Evolutionary conservation across 1,140 invertebrate species (phyloP), one percentile per base, ranked within the genome.

Genomic region (Aphaenogaster floridana): DNA sequence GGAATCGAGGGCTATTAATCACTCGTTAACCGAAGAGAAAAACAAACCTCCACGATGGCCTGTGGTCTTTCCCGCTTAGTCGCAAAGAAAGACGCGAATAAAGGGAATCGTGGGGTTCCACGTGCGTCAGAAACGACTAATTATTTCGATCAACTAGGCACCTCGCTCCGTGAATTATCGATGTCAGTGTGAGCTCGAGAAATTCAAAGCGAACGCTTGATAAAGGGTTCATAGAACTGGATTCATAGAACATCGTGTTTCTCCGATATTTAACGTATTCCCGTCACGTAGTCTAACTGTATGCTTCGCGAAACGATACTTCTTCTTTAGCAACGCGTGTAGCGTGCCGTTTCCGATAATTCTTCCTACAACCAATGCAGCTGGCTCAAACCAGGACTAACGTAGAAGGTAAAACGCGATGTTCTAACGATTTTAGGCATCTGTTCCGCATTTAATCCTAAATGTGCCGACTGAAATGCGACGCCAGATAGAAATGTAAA

Each of bases 1-100:
- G 42, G n/a, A 39, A 76, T 57, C 57, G 28, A 71, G 54, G n/a
- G 54, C 69, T 84, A 84, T 84, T 84, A 84, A 84, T 84, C 80
- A 84, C 52, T 54, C 69, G 80, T 84, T 59, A 84, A 68, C n/a
- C 69, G 54, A 84, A 63, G 69, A 48, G 57, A 72, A 76, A 61
- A 83, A 83, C 68, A 84, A 83, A 76, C 54, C 59, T 48, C 21
- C 21, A 81, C 79, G 39, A 76, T 21, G 17, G 66, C 28, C 9
- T 57, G 48, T 13, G 39, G 17, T 84, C 54, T 84, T 74, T 28
- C 42, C 1, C 42, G 3, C 54, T 84, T 84, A 63, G 17, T 36
- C 78, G 63, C 39, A 17, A 57, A 13, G 52, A 83, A 72, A 48
- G 15, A 59, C 39, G 21, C 52, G 54, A 83, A 71, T 61, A 61